These are phyloP conservation scores for Pluvianellus socialis DNA, from an alignment of 2,113 vertebrate genomes.

Conservation along the genomic window DNA sequence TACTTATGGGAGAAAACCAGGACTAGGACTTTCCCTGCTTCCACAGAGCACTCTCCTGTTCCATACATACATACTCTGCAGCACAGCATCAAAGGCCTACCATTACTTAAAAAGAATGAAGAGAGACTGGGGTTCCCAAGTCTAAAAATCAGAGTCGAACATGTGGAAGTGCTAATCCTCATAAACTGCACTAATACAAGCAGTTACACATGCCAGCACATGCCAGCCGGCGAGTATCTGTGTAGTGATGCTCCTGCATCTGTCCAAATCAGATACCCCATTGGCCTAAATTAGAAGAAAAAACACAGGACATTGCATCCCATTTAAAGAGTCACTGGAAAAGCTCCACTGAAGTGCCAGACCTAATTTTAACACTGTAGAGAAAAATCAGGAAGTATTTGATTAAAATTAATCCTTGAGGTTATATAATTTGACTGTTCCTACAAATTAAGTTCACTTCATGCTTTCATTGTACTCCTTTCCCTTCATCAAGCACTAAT, in stretches of 20 bases:
- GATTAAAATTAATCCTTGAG: conserved; percentile 34
- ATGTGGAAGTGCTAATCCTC: neutral
- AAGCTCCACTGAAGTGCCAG: neutral
- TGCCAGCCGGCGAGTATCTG: rapidly evolving
- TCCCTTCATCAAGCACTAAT: neutral
- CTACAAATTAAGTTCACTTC: neutral
- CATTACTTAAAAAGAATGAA: neutral
- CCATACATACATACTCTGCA: rapidly evolving
- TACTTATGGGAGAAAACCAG: neutral
- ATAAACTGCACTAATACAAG: neutral
- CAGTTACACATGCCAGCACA: neutral
- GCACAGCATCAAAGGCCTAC: neutral
- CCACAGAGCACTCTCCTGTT: neutral
- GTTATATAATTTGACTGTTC: neutral
- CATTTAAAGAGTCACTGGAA: neutral
- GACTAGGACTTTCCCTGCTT: neutral
- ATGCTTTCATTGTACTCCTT: neutral
- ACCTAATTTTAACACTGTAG: neutral
- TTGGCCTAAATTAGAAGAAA: neutral
- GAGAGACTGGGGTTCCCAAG: neutral
- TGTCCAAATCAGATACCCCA: neutral
- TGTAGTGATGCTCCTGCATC: neutral
- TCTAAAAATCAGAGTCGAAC: neutral
- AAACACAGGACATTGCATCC: neutral
- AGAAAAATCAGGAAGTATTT: conserved; percentile 20